phyloP scores from a whole-genome alignment of 2,113 vertebrate species.

The Epinephelus fuscoguttatus region DNA sequence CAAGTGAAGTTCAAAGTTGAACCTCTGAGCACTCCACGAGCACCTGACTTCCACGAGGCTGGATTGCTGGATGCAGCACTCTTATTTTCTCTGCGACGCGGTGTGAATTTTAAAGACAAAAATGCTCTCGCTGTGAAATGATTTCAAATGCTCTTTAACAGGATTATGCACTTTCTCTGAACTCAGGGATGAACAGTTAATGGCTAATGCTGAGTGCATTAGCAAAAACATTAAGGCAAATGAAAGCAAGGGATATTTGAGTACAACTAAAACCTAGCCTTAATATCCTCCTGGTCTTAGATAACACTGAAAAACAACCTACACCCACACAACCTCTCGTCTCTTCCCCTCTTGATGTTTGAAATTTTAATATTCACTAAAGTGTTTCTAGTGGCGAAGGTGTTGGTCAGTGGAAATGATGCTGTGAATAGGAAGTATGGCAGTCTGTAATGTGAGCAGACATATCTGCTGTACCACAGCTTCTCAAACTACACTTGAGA shows the following conservation, averaged over 20 bases:
- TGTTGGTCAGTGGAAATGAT: slow-evolving; percentile 26
- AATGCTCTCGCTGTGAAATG: slow-evolving; percentile 32
- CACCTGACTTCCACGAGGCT: slow-evolving; percentile 22
- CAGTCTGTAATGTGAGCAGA: slow-evolving; percentile 37
- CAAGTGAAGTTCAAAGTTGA: slow-evolving; percentile 37
- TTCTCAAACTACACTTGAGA: slow-evolving; percentile 30
- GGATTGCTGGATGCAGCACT: not conserved
- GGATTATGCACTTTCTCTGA: slow-evolving; percentile 52
- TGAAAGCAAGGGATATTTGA: slow-evolving; percentile 19
- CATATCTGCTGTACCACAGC: slow-evolving; percentile 20
- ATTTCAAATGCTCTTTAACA: slow-evolving; percentile 32
- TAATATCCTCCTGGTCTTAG: slow-evolving; percentile 4
- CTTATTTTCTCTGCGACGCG: not conserved
- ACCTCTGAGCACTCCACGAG: slow-evolving; percentile 4
- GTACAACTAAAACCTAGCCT: slow-evolving; percentile 5
- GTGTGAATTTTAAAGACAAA: slow-evolving; percentile 46
- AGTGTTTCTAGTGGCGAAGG: slow-evolving; percentile 9
- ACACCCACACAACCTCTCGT: not conserved
- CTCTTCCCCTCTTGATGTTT: not conserved
- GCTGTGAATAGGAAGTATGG: not conserved
- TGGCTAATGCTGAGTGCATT: slow-evolving; percentile 29
- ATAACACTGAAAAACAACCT: slow-evolving; percentile 17
- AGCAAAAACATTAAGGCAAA: slow-evolving; percentile 22
- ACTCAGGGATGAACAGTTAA: slow-evolving; percentile 33
- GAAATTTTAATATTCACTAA: not conserved